A percentile compares a stretch with the other conserved stretches of the same genome.
These are phyloP conservation scores for Chanos chanos DNA, from an alignment of 2,797 vertebrate species.

Conservation along the genomic window DNA sequence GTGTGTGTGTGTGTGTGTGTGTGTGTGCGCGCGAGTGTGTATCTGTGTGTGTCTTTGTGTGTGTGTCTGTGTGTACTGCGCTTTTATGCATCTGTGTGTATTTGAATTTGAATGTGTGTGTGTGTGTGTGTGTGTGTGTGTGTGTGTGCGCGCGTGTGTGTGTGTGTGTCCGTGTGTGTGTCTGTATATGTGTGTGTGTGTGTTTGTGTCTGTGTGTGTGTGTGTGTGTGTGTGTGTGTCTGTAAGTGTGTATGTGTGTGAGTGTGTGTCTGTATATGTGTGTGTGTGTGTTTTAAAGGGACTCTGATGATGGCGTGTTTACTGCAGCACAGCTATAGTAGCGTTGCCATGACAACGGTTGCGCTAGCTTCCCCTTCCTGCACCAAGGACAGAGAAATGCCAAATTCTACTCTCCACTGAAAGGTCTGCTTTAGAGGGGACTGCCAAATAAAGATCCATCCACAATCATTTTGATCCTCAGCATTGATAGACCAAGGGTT, in stretches of 20 bases:
- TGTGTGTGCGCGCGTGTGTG: no score
- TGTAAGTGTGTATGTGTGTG: neutral
- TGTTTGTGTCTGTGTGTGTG: no score
- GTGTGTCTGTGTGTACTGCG: no score
- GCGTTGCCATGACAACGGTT: slow-evolving; percentile 75
- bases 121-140: neutral
- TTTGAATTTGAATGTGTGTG: neutral
- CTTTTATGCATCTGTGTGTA: no score
- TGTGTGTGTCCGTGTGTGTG: neutral
- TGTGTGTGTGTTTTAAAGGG: slow-evolving; percentile 13
- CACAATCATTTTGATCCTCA: slow-evolving; percentile 7
- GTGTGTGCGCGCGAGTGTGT: no score
- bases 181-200: neutral
- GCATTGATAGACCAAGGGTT: slow-evolving; percentile 11
- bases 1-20: no score
- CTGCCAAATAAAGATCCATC: slow-evolving; percentile 16
- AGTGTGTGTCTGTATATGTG: slow-evolving; percentile 6
- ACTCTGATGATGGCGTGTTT: slow-evolving; percentile 29
- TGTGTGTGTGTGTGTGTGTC: neutral
- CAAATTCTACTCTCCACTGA: slow-evolving; percentile 52
- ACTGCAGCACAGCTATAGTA: slow-evolving; percentile 50
- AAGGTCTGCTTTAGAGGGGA: neutral
- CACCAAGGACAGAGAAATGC: slow-evolving; percentile 70
- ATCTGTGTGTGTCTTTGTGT: no score
- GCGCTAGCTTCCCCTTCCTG: slow-evolving; percentile 73